A percentile compares a stretch with the other conserved stretches of the same genome.
Evolutionary conservation across 2,888 invertebrate genomes (phyloP).

Genomic region (Cordilura impudica): DNA sequence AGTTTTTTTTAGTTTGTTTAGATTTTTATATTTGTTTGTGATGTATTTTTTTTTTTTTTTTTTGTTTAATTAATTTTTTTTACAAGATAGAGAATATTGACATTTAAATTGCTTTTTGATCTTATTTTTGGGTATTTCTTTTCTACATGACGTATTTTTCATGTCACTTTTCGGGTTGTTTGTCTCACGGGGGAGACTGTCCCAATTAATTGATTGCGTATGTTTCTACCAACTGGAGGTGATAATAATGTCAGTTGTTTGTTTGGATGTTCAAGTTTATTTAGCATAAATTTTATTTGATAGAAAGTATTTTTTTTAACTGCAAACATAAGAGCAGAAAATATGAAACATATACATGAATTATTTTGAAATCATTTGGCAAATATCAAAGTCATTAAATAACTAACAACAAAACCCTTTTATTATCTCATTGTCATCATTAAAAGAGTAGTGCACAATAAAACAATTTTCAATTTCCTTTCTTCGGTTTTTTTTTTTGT

Average conservation of each 20-base stretch:
- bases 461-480: slow-evolving; percentile 16
- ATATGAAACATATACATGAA: slow-evolving; percentile 3
- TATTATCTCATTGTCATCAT: neutral
- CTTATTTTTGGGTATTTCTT: neutral
- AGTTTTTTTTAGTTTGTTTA: slow-evolving; percentile 20
- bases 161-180: neutral
- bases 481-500: neutral
- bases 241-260: neutral
- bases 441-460: neutral
- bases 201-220: neutral
- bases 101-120: slow-evolving; percentile 24
- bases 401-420: neutral
- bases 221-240: neutral
- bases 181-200: neutral
- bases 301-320: neutral
- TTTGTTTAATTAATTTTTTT: slow-evolving; percentile 8
- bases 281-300: neutral
- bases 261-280: neutral
- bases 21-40: neutral
- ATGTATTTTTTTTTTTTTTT: slow-evolving; percentile 22
- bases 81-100: slow-evolving; percentile 17
- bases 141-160: slow-evolving; percentile 30
- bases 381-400: slow-evolving; percentile 20
- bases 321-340: slow-evolving; percentile 10
- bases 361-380: neutral